Base-by-base conservation (phyloP, 2,797 vertebrate genomes). In the Streptopelia turtur region DNA sequence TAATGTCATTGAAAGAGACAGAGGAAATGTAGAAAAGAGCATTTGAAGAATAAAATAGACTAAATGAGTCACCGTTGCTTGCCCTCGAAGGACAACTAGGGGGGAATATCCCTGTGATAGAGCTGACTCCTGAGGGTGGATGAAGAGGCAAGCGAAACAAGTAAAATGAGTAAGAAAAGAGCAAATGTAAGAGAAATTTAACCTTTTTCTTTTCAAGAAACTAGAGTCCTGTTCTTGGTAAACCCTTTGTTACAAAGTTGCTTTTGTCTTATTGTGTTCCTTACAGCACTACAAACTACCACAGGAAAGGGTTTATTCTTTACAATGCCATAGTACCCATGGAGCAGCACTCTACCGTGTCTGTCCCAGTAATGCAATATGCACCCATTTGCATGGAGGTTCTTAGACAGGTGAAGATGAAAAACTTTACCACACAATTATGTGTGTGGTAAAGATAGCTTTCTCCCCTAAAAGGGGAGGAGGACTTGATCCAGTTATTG, bases 51-150 rank as follows among this genome's bases (percentile, higher is more conserved):
- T 15, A 50, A 88, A 76, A 49, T 9, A 50, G 24, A 57, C 60
- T 49, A 89, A 64, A 69, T 18, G 1, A 49, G 2, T 45, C 8
- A 4, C 35, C 79, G 9, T 47, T 86, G 13, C 63, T 27, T 76
- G 21, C 33, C 22, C 33, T 80, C 39, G n/a, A 71, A 69, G 28
- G 13, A 28, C 0, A 1, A 66, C 21, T 13, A 0, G 1, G 4
- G 12, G 4, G 16, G 12, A 31, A 94, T 39, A 66, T 27, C 11
- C 13, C 8, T 55, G 12, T 49, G 80, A 49, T 27, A 15, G 18
- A 80, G 15, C 21, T 4, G 1, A 5, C 17, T 30, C 12, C 13
- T 35, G 12, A 1, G 13, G 37, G 14, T 49, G 10, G 15, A 79
- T 21, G 7, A 33, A 45, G 15, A 74, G 16, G 18, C 30, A 75